Percentiles rank a stretch among this genome's conserved stretches.
phyloP scores from a whole-genome alignment of 2,113 vertebrate species.

The Callocephalon fimbriatum region DNA sequence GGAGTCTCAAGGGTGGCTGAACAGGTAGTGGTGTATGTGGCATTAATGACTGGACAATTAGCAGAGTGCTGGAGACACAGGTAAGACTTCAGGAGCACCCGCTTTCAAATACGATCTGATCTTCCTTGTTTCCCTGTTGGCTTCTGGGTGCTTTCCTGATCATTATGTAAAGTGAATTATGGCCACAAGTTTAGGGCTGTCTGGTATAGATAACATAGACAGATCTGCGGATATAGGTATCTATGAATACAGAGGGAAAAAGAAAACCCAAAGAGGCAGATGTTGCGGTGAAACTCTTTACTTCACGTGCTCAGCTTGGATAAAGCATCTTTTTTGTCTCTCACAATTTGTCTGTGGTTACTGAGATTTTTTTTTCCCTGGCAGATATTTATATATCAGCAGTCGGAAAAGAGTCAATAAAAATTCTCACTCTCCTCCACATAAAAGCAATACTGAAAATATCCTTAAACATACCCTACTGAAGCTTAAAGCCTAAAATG shows the following conservation, averaged over 20 bases:
- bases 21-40: background rate
- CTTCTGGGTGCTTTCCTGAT: background rate
- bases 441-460: conserved; percentile 29
- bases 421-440: background rate
- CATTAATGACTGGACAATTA: background rate
- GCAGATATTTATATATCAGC: conserved; percentile 27
- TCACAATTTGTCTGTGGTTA: conserved; percentile 22
- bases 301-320: background rate
- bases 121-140: background rate
- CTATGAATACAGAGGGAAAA: background rate
- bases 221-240: background rate
- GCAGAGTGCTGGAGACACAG: background rate
- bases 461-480: background rate
- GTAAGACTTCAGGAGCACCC: background rate
- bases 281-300: background rate
- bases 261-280: background rate
- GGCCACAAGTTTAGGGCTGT: background rate
- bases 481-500: conserved; percentile 31
- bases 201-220: background rate
- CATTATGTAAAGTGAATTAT: background rate
- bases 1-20: background rate
- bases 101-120: background rate
- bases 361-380: background rate
- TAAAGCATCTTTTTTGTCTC: background rate
- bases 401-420: background rate